Evolutionary conservation across 2,888 invertebrate species (phyloP).

Genomic region (Steinernema hermaphroditum): DNA sequence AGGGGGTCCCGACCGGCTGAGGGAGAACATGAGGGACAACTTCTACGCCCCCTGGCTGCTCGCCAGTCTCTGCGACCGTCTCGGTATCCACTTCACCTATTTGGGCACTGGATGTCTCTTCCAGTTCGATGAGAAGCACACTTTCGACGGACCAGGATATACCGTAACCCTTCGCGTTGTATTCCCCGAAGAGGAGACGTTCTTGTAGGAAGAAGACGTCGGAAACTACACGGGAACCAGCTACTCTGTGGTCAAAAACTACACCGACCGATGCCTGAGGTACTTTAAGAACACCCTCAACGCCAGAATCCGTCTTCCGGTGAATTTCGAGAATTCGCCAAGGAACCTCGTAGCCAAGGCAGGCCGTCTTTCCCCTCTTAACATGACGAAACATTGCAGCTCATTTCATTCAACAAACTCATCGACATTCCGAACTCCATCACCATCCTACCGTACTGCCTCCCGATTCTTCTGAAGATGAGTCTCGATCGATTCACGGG

Average conservation of each 20-base stretch:
- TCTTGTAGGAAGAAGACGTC: constrained; percentile 29
- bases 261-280: constrained; percentile 45
- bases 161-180: constrained; percentile 26
- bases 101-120: constrained; percentile 56
- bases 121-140: constrained; percentile 40
- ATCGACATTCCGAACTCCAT: constrained; percentile 48
- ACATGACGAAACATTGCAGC: constrained; percentile 25
- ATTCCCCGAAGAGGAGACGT: too few species aligned
- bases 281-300: constrained; percentile 49
- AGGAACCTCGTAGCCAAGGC: constrained; percentile 50
- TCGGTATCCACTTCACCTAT: constrained; percentile 57
- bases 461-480: constrained; percentile 48
- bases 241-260: constrained; percentile 53
- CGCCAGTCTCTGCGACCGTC: constrained; percentile 51
- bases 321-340: constrained; percentile 46
- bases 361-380: neutral
- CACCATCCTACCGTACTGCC: constrained; percentile 47
- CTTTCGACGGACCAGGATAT: constrained; percentile 41
- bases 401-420: constrained; percentile 41
- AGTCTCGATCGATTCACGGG: constrained; percentile 39
- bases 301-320: constrained; percentile 52
- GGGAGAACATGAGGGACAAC: constrained; percentile 55
- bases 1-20: constrained; percentile 49
- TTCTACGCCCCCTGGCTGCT: constrained; percentile 62
- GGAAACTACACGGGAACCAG: constrained; percentile 48